phyloP scores from a whole-genome alignment of 2,888 invertebrate genomes.

The Nasonovia ribisnigri region DNA sequence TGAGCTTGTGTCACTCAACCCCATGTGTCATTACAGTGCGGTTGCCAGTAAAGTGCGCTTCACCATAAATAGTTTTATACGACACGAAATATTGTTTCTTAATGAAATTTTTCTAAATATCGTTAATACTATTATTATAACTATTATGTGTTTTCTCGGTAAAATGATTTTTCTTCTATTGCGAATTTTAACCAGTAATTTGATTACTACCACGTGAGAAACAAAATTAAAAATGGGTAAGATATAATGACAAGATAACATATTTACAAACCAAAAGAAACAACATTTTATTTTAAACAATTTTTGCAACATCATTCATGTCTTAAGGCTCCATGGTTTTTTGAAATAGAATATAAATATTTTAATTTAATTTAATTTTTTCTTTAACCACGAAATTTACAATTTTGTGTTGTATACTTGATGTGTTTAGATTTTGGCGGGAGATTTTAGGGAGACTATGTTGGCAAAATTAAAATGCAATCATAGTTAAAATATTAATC shows the following conservation, averaged over 20 bases:
- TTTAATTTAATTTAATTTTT: not conserved
- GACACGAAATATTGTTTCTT: not conserved
- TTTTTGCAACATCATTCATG: not conserved
- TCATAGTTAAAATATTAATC: not conserved
- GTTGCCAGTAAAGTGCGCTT: slow-evolving; percentile 36
- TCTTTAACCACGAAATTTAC: not conserved
- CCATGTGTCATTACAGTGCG: slow-evolving; percentile 52
- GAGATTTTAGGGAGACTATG: not conserved
- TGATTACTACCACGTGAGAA: not conserved
- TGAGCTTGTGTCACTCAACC: slow-evolving; percentile 45
- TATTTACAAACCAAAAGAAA: not conserved
- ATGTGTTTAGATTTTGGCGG: not conserved
- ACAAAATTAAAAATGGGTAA: slow-evolving; percentile 31
- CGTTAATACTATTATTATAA: not conserved
- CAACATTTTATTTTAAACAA: not conserved
- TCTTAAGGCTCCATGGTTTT: not conserved
- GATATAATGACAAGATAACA: not conserved
- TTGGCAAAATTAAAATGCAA: not conserved
- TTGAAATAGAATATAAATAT: not conserved
- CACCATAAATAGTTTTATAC: not conserved
- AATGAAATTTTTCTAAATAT: slow-evolving; percentile 21
- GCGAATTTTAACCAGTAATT: not conserved
- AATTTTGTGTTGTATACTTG: not conserved
- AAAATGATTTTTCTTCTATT: slow-evolving; percentile 23
- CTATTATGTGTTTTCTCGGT: slow-evolving; percentile 1